Percentiles rank a stretch among this genome's conserved stretches.
Conservation (phyloP, 2,888 invertebrate species). For the Branchellion lobata region DNA sequence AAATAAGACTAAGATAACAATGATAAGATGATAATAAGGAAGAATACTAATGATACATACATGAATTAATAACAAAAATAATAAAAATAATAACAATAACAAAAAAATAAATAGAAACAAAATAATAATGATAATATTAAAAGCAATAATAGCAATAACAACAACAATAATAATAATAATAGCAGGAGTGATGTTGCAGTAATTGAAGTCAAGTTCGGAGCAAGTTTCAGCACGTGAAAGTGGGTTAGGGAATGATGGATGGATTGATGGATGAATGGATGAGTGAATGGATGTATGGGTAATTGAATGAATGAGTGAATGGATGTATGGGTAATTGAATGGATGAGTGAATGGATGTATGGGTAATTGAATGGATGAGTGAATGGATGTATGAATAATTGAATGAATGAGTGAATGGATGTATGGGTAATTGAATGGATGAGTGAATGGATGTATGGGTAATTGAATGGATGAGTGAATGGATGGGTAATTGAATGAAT, state of each 20-base stretch:
- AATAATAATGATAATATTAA: conserved; percentile 21
- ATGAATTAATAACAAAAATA: background rate
- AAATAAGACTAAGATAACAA: background rate
- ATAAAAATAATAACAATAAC: conserved; percentile 22
- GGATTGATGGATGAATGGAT: conserved; percentile 8
- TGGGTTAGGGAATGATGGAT: conserved; percentile 14
- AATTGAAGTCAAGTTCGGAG: conserved; percentile 24
- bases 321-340: conserved; percentile 14
- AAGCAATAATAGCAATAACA: background rate
- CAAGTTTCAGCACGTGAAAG: background rate
- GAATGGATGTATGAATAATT: no score
- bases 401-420: no score
- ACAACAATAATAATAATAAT: background rate
- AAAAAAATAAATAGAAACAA: background rate
- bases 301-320: background rate
- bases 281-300: conserved; percentile 11
- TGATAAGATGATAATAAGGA: background rate
- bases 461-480: no score
- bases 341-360: background rate
- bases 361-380: background rate
- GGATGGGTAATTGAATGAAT: conserved; percentile 21
- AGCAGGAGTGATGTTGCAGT: background rate
- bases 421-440: no score
- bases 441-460: no score
- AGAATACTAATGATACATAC: background rate